These are phyloP conservation scores for Poeciliopsis retropinna DNA, from an alignment of 2,113 vertebrate genomes.

Conservation along the genomic window DNA sequence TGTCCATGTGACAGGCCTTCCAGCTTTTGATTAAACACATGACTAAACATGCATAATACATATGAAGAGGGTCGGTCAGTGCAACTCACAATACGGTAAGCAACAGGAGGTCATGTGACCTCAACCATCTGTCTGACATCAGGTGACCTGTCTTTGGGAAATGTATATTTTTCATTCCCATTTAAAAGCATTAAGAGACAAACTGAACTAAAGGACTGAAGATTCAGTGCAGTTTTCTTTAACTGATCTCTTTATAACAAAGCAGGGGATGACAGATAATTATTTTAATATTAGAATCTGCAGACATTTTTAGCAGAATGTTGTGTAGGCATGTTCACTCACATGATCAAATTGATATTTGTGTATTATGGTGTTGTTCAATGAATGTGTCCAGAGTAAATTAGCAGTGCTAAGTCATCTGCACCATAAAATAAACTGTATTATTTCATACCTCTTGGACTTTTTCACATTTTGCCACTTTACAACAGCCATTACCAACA, in stretches of 20 bases:
- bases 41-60: constrained; percentile 7
- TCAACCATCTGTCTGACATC: constrained; percentile 34
- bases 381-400: background rate
- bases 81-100: background rate
- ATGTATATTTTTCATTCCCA: background rate
- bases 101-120: constrained; percentile 28
- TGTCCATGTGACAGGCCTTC: background rate
- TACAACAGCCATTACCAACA: too few species aligned
- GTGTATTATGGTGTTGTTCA: background rate
- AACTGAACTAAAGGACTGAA: too few species aligned
- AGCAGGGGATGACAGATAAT: background rate
- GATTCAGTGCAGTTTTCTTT: background rate
- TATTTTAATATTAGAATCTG: background rate
- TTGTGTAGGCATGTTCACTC: background rate
- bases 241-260: background rate
- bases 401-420: background rate
- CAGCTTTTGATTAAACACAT: constrained; percentile 1
- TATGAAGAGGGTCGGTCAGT: constrained; percentile 29
- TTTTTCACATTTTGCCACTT: too few species aligned
- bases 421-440: background rate
- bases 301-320: constrained; percentile 7
- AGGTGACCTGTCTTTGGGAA: background rate
- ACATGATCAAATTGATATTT: background rate
- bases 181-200: background rate
- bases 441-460: background rate